Base-by-base conservation (phyloP, 2,888 invertebrate species). In the Caradrina kadenii region DNA sequence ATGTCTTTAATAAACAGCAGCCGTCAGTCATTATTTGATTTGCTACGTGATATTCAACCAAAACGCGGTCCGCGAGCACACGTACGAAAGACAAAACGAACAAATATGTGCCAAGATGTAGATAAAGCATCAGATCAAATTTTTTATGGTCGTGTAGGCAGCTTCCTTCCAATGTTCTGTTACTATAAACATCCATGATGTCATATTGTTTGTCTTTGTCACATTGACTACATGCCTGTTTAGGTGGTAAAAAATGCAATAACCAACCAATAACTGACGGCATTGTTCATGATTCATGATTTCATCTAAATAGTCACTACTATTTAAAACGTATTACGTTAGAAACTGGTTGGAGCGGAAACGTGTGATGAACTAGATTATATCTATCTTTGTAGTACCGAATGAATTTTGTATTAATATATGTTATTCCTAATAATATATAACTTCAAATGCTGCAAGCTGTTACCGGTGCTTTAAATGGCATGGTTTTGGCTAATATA, bases 171-270 rank as follows among this genome's bases (percentile, higher is more conserved):
- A 50, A 45, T 35, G 11, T 55, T 19, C 26, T 13, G 48, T 42
- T 59, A 54, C 50, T 64, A 70, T 76, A 69, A 72, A 72, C 73
- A 79, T 73, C 60, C 64, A 82, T 89, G 89, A 89, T 88, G 86
- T 89, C 89, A 89, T 79, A 76, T 71, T 81, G 69, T 73, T 82
- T 79, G 79, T 79, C 77, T 60, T 73, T 58, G 65, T 61, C 71
- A 73, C 82, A 85, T 85, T 88, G 85, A 85, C 76, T 86, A 84
- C 86, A 72, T 69, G 69, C 71, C 67, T 62, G 67, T 76, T 79
- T 77, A n/a, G 77, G 74, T 50, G 75, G 73, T 65, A 81, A 78
- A 82, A 81, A 75, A 76, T 70, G 68, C 66, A 78, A 73, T 74
- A 71, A 63, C 58, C 58, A 73, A 53, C 73, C 71, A 55, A 63